These are phyloP conservation scores for Thymallus thymallus DNA, from an alignment of 2,113 vertebrate genomes.

Conservation along the genomic window DNA sequence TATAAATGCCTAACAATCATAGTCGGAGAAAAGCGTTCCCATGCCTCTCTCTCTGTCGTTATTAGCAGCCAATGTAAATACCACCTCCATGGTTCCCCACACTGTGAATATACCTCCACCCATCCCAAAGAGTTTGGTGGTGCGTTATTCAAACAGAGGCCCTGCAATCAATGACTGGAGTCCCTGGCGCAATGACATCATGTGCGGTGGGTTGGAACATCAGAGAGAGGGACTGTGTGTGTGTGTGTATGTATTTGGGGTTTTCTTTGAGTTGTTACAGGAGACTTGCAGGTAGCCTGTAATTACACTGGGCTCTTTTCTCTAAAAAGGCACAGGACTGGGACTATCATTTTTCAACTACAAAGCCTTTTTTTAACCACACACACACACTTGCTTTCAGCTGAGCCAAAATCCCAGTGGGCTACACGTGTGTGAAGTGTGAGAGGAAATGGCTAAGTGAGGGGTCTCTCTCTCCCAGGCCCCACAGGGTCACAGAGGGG, in stretches of 20 bases:
- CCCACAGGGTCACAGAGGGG: slow-evolving; percentile 27
- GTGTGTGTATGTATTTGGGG: not conserved
- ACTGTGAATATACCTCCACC: slow-evolving; percentile 3
- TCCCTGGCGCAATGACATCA: slow-evolving; percentile 14
- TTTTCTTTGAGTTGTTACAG: slow-evolving; percentile 4
- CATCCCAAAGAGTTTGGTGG: not conserved
- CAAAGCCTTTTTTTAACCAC: slow-evolving; percentile 5
- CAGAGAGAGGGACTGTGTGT: not conserved
- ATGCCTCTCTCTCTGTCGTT: slow-evolving; percentile 3
- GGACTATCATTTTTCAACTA: slow-evolving; percentile 19
- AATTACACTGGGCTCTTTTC: slow-evolving; percentile 27
- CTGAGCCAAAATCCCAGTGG: not conserved
- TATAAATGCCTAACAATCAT: not conserved
- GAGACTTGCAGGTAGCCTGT: slow-evolving; percentile 19
- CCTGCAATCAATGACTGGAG: slow-evolving; percentile 17
- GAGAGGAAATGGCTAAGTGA: slow-evolving; percentile 32
- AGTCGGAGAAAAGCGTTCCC: not conserved
- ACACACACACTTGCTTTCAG: not conserved
- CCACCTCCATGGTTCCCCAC: slow-evolving; percentile 7
- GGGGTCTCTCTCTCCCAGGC: not conserved
- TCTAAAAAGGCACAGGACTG: not conserved
- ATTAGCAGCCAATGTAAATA: slow-evolving; percentile 19
- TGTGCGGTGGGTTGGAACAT: not conserved
- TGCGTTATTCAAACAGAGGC: slow-evolving; percentile 1
- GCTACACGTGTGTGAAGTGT: slow-evolving; percentile 10